Conservation (phyloP, 1,140 invertebrate genomes). For the Heliconius nattereri region DNA sequence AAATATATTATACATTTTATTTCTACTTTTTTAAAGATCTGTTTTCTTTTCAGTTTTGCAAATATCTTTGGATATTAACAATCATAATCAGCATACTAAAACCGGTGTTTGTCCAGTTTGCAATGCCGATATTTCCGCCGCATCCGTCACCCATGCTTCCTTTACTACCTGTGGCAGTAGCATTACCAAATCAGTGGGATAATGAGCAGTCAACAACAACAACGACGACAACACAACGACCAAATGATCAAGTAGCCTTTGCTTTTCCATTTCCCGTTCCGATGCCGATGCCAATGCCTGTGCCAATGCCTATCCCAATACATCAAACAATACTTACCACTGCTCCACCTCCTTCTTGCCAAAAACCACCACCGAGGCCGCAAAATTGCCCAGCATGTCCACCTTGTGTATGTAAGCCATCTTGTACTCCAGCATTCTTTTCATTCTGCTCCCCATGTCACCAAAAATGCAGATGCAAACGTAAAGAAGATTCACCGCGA, state of each 20-base stretch:
- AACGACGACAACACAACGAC: constrained; percentile 38
- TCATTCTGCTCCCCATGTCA: constrained; percentile 70
- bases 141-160: constrained; percentile 41
- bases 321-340: constrained; percentile 14
- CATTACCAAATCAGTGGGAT: constrained; percentile 1
- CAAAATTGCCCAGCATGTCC: constrained; percentile 59
- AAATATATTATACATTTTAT: no score
- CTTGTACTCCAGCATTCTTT: constrained; percentile 66
- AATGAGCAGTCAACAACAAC: constrained; percentile 29
- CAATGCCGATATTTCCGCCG: constrained; percentile 35
- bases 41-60: background rate
- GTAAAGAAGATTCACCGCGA: constrained; percentile 42
- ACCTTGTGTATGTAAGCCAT: constrained; percentile 60
- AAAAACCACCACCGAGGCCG: constrained; percentile 30
- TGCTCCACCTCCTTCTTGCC: constrained; percentile 21
- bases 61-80: constrained; percentile 22
- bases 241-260: constrained; percentile 18
- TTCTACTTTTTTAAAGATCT: background rate
- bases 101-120: constrained; percentile 35
- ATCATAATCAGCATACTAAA: constrained; percentile 25
- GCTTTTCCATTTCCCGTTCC: constrained; percentile 30
- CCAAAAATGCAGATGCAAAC: constrained; percentile 62
- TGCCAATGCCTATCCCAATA: constrained; percentile 41
- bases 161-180: constrained; percentile 4
- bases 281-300: constrained; percentile 41